Evolutionary conservation across 2,888 invertebrate species (phyloP).

Genomic region (Cosmia pyralina): DNA sequence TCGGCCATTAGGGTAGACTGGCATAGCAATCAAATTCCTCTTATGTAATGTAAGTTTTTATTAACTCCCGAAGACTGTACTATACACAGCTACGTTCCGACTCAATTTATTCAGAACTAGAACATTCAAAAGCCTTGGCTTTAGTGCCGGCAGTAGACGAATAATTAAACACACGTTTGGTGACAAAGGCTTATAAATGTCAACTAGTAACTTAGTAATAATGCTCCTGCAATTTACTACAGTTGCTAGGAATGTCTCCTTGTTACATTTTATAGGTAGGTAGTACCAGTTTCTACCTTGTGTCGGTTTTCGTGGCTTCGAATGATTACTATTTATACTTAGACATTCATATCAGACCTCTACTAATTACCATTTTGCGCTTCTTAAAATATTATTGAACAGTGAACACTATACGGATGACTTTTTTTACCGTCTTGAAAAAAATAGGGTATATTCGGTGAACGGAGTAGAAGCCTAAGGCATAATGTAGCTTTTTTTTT

Average conservation of each 20-base stretch:
- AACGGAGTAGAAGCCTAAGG: too few relatives aligned
- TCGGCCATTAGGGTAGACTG: background rate
- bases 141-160: conserved; percentile 27
- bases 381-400: background rate
- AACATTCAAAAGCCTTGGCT: conserved; percentile 18
- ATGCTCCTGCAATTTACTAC: conserved; percentile 44
- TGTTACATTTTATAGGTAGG: conserved; percentile 18
- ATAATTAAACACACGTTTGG: conserved; percentile 57
- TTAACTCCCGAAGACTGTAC: background rate
- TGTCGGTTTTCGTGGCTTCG: background rate
- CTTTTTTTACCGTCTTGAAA: too few relatives aligned
- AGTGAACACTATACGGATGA: too few relatives aligned
- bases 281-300: background rate
- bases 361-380: background rate
- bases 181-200: conserved; percentile 56
- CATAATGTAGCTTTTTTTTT: too few relatives aligned
- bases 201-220: conserved; percentile 51
- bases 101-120: conserved; percentile 8
- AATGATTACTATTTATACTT: background rate
- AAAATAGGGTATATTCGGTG: too few relatives aligned
- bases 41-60: background rate
- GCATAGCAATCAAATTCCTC: background rate
- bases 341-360: background rate
- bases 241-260: conserved; percentile 24
- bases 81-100: background rate